Base-by-base conservation (phyloP, 2,113 vertebrate genomes). In the Oxygymnocypris stewartii region DNA sequence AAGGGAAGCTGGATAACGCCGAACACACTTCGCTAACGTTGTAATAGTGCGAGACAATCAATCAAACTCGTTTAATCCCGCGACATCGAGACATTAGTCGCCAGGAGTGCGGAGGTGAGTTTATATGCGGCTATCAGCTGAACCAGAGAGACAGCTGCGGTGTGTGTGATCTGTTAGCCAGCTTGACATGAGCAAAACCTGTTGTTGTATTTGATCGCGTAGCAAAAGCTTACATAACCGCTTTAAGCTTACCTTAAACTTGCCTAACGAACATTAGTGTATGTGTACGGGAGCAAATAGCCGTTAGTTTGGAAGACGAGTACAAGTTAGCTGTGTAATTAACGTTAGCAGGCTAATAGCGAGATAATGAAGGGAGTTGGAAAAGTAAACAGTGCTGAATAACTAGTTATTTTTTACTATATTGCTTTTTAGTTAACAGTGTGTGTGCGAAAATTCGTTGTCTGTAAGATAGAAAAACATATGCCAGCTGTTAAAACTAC, bases 71-170 rank as follows among this genome's bases (percentile, higher is more conserved):
- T n/a, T 13, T 16, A 59, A 42, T 12, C 54, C 20, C 18, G 18
- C 10, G 54, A 61, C 4, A 42, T 80, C 35, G 35, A 61, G 6
- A 44, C 9, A 31, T 25, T 3, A n/a, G 6, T 9, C 44, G 6
- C 3, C 65, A 16, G 40, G 59, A 84, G 57, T 86, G 76, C 14
- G 81, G 73, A 73, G 88, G 83, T 87, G 57, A 87, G 86, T 85
- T 74, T 87, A n/a, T 20, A 49, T 2, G 47, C 40, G 51, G 12
- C 12, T 44, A 49, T 47, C 40, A 31, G 23, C 9, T 54, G 28
- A 54, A 25, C 57, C 44, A 35, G 37, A 23, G 37, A 31, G 20
- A 63, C 84, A 20, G 57, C 42, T 63, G 47, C 86, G 25, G 54
- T 44, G 51, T 49, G 18, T 31, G 40, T 67, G 61, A 35, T 10